Conservation (phyloP, 2,888 invertebrate genomes). For the Clunio marinus region DNA sequence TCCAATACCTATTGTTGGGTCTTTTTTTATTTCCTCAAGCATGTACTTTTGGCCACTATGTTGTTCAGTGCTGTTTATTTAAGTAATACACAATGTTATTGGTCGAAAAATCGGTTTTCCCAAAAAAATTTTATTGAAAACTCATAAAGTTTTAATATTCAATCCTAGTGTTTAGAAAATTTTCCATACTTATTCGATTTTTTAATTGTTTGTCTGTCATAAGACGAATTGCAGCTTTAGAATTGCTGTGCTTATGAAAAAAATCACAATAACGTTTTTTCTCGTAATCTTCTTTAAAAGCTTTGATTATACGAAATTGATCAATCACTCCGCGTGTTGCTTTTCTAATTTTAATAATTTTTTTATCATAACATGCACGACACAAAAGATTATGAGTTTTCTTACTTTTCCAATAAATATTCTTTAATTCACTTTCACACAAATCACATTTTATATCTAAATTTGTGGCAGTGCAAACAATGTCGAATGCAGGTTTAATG, state of each 20-base stretch:
- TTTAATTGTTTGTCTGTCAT: conserved; percentile 4
- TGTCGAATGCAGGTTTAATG: conserved; percentile 2
- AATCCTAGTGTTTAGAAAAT: neutral
- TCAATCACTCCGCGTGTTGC: neutral
- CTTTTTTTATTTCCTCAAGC: too few relatives aligned
- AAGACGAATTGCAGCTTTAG: neutral
- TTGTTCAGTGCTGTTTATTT: too few relatives aligned
- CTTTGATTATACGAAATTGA: neutral
- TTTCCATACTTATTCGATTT: neutral
- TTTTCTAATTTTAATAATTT: neutral
- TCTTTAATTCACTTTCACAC: conserved; percentile 3
- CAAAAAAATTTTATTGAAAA: conserved; percentile 17
- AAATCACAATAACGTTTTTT: conserved; percentile 32
- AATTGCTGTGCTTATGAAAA: conserved; percentile 18
- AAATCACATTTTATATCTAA: neutral
- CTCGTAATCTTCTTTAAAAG: conserved; percentile 9
- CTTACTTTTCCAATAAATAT: conserved; percentile 31
- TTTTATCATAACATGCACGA: conserved; percentile 7
- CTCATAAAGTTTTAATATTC: conserved; percentile 16
- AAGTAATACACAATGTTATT: too few relatives aligned
- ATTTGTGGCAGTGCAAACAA: conserved; percentile 23
- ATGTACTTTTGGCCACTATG: too few relatives aligned
- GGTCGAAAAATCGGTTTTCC: too few relatives aligned
- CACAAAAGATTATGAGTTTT: conserved; percentile 10
- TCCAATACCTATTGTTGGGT: too few relatives aligned